Base-by-base conservation (phyloP, 2,113 vertebrate genomes). In the Antidorcas marsupialis region DNA sequence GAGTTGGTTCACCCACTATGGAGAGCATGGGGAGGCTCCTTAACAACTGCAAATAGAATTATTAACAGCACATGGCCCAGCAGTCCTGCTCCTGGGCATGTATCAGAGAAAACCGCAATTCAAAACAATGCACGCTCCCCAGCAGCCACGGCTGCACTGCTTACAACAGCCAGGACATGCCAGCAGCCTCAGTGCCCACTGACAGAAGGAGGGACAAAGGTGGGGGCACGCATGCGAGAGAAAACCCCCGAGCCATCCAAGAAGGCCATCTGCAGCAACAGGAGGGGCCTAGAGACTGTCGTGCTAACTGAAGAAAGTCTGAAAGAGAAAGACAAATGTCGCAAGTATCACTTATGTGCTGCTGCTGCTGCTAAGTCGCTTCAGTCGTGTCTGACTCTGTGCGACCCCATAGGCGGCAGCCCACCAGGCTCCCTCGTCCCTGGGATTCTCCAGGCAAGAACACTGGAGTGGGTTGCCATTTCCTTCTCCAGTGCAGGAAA, bases 221-320 rank as follows among this genome's bases (percentile, higher is more conserved):
- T 1, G 39, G 7, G 23, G 74, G 7, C 39, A 5, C 1, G 1
- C 0, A 0, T 2, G 14, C 0, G 3, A 2, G 1, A 10, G 45
- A 79, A 10, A 1, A 6, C 3, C 19, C 28, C 45, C 19, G 27
- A 47, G 76, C 7, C 23, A 28, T 9, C 2, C 28, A 9, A 30
- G 28, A 1, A 47, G 1, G 76, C 74, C 39, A 0, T 2, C 39
- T 15, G 74, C 39, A 9, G 74, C 39, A 25, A 0, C 7, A 8
- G 2, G 71, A 27, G 2, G 21, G 21, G 2, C 2, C 74, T 16
- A 45, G 74, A 28, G 74, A 28, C 7, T 27, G 7, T 2, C 39
- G 2, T 2, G 4, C 39, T 28, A 8, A 45, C 25, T 28, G 23
- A 45, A 28, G 74, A 2, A 14, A 45, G n/a, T 12, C 67, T 23